Percentiles rank a stretch among this genome's conserved stretches.
Conservation (phyloP, 2,113 vertebrate species). For the Pomatorhinus ruficollis region DNA sequence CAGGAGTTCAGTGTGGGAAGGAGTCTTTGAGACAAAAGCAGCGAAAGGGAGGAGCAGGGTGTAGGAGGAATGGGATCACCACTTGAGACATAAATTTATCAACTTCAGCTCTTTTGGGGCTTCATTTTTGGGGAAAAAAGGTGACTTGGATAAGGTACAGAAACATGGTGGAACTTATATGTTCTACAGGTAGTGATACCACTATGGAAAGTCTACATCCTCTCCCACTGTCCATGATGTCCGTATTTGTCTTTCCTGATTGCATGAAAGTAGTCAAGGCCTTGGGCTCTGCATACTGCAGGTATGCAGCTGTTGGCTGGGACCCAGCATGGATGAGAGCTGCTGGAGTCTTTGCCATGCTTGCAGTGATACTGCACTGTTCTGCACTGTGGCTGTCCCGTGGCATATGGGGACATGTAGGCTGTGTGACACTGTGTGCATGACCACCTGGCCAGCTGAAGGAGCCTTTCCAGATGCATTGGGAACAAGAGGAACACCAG, state of each 20-base stretch:
- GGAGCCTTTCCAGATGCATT: background rate
- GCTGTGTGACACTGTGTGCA: background rate
- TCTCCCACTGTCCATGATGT: background rate
- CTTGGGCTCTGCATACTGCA: background rate
- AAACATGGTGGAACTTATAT: background rate
- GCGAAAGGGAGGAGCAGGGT: background rate
- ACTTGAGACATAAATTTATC: background rate
- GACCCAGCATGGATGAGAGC: background rate
- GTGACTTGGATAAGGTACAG: background rate
- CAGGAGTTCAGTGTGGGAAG: background rate
- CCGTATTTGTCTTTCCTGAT: background rate
- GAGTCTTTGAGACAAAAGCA: background rate
- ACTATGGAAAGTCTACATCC: background rate
- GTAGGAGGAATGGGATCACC: background rate
- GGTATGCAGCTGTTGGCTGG: background rate
- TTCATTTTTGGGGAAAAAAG: background rate
- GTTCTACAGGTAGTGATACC: background rate
- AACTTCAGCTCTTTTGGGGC: background rate
- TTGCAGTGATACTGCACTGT: fast-evolving
- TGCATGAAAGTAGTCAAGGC: background rate
- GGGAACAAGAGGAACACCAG: background rate
- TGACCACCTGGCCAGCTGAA: background rate
- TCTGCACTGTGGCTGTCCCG: background rate
- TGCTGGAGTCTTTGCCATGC: background rate
- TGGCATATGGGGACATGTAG: background rate